Evolutionary conservation across 2,888 invertebrate genomes (phyloP), one percentile per base, ranked within the genome.

Genomic region (Microchrysa polita): DNA sequence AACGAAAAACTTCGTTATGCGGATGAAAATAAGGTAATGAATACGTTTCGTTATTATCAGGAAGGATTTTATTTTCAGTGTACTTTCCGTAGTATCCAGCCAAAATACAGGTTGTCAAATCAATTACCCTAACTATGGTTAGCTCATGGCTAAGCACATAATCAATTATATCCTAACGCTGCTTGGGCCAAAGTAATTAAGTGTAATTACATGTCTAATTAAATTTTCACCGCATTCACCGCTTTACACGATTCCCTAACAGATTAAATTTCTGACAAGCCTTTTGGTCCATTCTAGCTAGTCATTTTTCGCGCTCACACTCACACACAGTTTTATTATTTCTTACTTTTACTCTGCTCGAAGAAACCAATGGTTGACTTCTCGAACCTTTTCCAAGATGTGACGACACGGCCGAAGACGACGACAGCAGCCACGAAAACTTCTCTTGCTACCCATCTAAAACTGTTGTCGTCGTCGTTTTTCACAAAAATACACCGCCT

Each of bases 151-250:
- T 61, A 48, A 48, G 65, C 44, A 16, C 48, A 65, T 65, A 65
- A 23, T 65, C 48, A 65, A 44, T 18, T 48, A 48, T 18, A 14
- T 20, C 48, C 12, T n/a, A 44, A n/a, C 42, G 61, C 65, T 22
- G 48, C 20, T 48, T 48, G 5, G 44, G 20, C 40, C 34, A 55
- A 23, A 9, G 16, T 55, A 67, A 67, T 67, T 67, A 67, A 67
- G 67, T 55, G 67, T 53, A 67, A 67, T 67, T 67, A 23, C 67
- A 67, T 67, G 55, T 67, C 67, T 67, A 67, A 67, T 67, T 67
- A 67, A 67, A 67, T 67, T 67, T 67, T 67, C 67, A 55, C 67
- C 34, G 67, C 67, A 18, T 67, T 27, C 67, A 55, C 67, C 34
- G 67, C 67, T 55, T 67, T 27, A 27, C 16, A 34, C 16, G 18